Evolutionary conservation across 2,113 vertebrate species (phyloP), one percentile per base, ranked within the genome.

Genomic region (Antennarius striatus): DNA sequence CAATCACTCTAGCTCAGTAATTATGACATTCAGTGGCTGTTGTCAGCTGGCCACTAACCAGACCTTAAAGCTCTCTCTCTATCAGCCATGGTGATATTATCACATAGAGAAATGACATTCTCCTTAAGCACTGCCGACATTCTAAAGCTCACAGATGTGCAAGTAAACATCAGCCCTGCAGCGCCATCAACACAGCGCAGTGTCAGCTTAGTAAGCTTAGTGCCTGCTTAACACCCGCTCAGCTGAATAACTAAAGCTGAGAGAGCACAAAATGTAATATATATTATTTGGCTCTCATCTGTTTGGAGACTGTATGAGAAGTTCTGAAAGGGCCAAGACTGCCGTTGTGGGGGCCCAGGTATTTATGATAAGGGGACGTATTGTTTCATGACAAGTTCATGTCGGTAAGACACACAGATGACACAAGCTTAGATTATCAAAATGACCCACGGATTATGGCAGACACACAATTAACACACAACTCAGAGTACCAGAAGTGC

Each of bases 21-120:
- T 88, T 85, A 84, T 76, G 83, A 81, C 86, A 85, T 85, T 82
- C 86, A 77, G 68, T 63, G 47, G 68, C 63, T 74, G 77, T 64
- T n/a, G 68, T 78, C 77, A 56, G 76, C 63, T 56, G 71, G 69
- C 40, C 66, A 53, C 69, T 78, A 79, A 82, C 73, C 53, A 79
- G 66, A 77, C 79, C 75, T 81, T 75, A 69, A 83, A 88, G 73
- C 74, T 71, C 22, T 61, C 22, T 61, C 63, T 32, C 52, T 42
- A 81, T 83, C 81, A 58, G 62, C 52, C 36, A 29, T 6, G 53
- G 52, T 13, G 67, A 81, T 87, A 56, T 79, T 54, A 73, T 83
- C 71, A 3, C 64, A 43, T 13, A 16, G 66, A 78, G 68, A 62
- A 79, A 77, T 69, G 32, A 72, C 65, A 65, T 71, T 79, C 79